Percentiles rank a stretch among this genome's conserved stretches.
phyloP scores from a whole-genome alignment of 2,888 invertebrate species.

The Eilema depressum region DNA sequence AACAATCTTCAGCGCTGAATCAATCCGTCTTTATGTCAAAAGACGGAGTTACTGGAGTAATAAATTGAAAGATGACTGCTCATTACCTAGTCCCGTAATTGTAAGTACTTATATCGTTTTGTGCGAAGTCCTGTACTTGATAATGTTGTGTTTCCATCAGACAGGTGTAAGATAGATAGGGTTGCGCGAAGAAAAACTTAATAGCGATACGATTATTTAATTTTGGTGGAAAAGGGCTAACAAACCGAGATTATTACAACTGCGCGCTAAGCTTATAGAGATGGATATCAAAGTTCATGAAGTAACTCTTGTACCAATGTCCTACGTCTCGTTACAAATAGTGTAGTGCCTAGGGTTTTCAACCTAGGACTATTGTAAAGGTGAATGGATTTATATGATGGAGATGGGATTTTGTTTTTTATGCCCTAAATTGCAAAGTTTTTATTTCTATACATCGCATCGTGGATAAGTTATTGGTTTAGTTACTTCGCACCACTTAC shows the following conservation, averaged over 20 bases:
- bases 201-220: background rate
- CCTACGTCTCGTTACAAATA: no score
- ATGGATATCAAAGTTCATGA: no score
- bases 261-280: no score
- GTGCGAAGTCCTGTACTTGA: background rate
- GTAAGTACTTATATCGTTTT: background rate
- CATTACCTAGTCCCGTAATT: background rate
- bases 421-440: no score
- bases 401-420: no score
- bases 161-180: background rate
- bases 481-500: background rate
- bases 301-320: no score
- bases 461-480: no score
- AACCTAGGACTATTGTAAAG: no score
- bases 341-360: no score
- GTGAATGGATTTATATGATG: no score
- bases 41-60: background rate
- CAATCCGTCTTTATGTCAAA: conserved; percentile 10
- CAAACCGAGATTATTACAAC: background rate
- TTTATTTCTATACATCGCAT: no score
- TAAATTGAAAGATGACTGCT: background rate
- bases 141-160: background rate
- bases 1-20: conserved; percentile 13
- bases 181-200: background rate
- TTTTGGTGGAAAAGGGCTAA: background rate